Conservation (phyloP, 2,888 invertebrate species). For the Cylloceria caligata region DNA sequence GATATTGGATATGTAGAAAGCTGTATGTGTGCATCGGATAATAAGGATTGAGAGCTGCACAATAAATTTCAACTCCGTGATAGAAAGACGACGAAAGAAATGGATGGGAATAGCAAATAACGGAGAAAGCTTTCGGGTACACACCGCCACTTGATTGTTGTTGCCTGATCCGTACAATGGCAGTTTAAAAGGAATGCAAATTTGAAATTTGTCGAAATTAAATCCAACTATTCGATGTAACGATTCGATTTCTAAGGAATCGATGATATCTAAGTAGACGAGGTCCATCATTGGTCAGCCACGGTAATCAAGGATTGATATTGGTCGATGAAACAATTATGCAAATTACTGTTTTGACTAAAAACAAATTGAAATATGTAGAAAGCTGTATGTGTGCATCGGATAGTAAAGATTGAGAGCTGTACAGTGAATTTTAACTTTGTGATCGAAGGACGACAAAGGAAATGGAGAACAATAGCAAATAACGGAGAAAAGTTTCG, state of each 20-base stretch:
- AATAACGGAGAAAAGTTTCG: background rate
- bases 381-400: background rate
- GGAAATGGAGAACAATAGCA: conserved; percentile 4
- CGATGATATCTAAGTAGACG: background rate
- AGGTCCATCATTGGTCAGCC: too few relatives aligned
- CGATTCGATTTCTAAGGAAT: too few relatives aligned
- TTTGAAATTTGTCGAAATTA: too few relatives aligned
- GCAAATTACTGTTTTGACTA: too few relatives aligned
- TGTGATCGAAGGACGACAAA: conserved; percentile 19
- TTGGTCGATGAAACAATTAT: too few relatives aligned
- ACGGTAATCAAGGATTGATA: too few relatives aligned
- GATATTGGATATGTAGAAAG: conserved; percentile 45
- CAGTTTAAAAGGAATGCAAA: too few relatives aligned
- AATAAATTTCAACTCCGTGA: conserved; percentile 10
- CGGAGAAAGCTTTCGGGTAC: background rate
- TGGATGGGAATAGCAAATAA: background rate
- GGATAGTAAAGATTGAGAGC: background rate
- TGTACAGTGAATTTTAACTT: conserved; percentile 4
- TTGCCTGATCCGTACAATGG: too few relatives aligned
- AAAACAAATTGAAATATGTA: too few relatives aligned
- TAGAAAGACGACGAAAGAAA: conserved; percentile 20
- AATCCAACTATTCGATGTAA: too few relatives aligned
- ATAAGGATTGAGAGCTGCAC: background rate
- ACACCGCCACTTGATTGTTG: too few relatives aligned
- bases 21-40: background rate